A percentile compares a stretch with the other conserved stretches of the same genome.
Evolutionary conservation across 2,888 invertebrate species (phyloP).

Genomic region (Biston stratarius): DNA sequence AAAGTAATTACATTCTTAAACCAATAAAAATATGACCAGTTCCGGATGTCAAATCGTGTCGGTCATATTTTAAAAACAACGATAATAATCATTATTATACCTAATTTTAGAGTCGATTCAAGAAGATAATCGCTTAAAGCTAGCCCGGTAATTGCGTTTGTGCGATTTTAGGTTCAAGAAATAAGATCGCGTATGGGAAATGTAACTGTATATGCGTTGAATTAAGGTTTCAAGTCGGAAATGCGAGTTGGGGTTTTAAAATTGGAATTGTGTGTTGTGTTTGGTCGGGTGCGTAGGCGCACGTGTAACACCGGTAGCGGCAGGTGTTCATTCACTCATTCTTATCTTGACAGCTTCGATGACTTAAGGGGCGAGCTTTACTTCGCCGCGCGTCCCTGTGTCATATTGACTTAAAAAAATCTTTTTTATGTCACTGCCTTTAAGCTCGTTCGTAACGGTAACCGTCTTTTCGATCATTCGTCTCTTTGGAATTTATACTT

Average conservation of each 20-base stretch:
- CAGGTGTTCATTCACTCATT: constrained; percentile 85
- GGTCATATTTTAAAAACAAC: constrained; percentile 78
- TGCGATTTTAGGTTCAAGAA: constrained; percentile 62
- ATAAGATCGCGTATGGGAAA: constrained; percentile 48
- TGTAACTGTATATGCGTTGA: constrained; percentile 54
- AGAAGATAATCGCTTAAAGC: constrained; percentile 75
- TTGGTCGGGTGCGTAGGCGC: constrained; percentile 74
- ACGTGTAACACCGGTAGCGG: constrained; percentile 84
- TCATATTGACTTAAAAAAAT: constrained; percentile 74
- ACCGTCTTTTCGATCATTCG: constrained; percentile 74
- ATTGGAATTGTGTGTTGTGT: constrained; percentile 61
- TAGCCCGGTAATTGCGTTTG: constrained; percentile 64
- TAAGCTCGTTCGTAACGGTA: constrained; percentile 84
- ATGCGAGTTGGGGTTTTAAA: constrained; percentile 53
- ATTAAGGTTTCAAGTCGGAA: constrained; percentile 57
- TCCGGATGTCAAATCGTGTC: constrained; percentile 76
- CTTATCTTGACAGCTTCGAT: constrained; percentile 86
- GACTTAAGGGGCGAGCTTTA: constrained; percentile 76
- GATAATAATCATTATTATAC: constrained; percentile 81
- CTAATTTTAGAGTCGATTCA: constrained; percentile 80
- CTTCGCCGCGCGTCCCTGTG: constrained; percentile 66
- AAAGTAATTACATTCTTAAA: constrained; percentile 60
- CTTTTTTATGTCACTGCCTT: constrained; percentile 76
- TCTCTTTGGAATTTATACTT: constrained; percentile 75
- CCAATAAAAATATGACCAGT: constrained; percentile 66